These are phyloP conservation scores for Tetraodon nigroviridis DNA, from an alignment of 2,113 vertebrate species.

Conservation along the genomic window DNA sequence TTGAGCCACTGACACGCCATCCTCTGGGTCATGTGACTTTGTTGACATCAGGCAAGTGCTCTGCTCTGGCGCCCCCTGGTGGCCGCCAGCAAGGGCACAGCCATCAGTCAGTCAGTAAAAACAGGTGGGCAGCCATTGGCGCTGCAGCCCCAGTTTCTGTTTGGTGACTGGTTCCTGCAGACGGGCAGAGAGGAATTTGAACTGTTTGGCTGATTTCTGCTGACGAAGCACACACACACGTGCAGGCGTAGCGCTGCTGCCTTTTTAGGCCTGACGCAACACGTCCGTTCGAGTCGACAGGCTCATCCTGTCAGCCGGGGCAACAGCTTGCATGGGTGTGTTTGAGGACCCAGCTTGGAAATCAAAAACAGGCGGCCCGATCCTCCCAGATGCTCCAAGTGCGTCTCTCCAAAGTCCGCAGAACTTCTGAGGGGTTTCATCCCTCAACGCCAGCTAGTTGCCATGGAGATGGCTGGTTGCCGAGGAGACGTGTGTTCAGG, in stretches of 20 bases:
- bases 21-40: slow-evolving; percentile 42
- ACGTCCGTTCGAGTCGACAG: not conserved
- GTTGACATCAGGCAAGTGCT: not conserved
- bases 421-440: no score
- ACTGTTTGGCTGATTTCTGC: slow-evolving; percentile 31
- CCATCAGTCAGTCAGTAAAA: no score
- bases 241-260: slow-evolving; percentile 15
- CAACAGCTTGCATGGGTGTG: not conserved
- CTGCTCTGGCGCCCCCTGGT: slow-evolving; percentile 43
- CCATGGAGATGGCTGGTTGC: slow-evolving; percentile 62
- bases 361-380: no score
- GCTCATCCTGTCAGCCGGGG: not conserved
- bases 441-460: slow-evolving; percentile 59
- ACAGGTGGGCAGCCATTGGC: slow-evolving; percentile 28
- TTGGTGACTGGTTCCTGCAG: slow-evolving; percentile 30
- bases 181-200: slow-evolving; percentile 32
- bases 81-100: slow-evolving; percentile 17
- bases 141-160: slow-evolving; percentile 26
- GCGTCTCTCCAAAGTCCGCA: not conserved
- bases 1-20: slow-evolving; percentile 41
- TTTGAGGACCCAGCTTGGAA: no score
- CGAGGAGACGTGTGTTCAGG: slow-evolving; percentile 43
- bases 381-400: not conserved
- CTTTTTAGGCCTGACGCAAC: slow-evolving; percentile 37
- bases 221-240: no score